phyloP scores from a whole-genome alignment of 2,797 vertebrate species.

The Pangasius sanitwongsei region DNA sequence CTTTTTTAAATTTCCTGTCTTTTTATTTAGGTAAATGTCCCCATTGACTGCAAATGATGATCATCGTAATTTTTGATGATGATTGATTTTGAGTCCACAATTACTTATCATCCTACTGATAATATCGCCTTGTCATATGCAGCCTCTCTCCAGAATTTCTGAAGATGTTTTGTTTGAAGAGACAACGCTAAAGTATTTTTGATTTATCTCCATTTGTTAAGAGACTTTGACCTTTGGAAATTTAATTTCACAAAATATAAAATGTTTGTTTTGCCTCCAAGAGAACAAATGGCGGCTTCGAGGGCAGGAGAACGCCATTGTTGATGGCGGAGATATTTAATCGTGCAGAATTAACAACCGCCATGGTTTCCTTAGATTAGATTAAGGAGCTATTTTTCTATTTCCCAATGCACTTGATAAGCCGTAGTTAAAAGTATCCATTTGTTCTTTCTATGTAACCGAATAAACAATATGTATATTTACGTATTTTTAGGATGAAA shows the following conservation, averaged over 20 bases:
- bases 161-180: constrained; percentile 54
- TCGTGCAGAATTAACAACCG: constrained; percentile 93
- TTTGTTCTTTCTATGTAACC: constrained; percentile 92
- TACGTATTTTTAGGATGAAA: constrained; percentile 92
- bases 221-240: constrained; percentile 93
- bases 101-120: constrained; percentile 14
- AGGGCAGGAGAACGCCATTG: constrained; percentile 82
- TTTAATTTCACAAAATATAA: constrained; percentile 90
- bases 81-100: constrained; percentile 13
- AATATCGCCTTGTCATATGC: constrained; percentile 11
- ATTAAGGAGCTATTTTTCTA: constrained; percentile 91
- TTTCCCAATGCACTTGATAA: constrained; percentile 98
- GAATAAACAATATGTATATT: constrained; percentile 99
- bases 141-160: background rate
- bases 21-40: background rate
- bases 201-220: constrained; percentile 84
- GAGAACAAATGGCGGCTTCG: constrained; percentile 90
- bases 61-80: background rate
- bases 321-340: constrained; percentile 89
- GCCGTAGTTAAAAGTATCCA: constrained; percentile 96
- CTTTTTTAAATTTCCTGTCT: background rate
- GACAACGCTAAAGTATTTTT: constrained; percentile 59
- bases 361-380: constrained; percentile 89
- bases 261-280: constrained; percentile 85
- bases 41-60: background rate